Percentiles rank a stretch among this genome's conserved stretches.
Conservation (phyloP, 2,797 vertebrate genomes). For the Hippopotamyrus pictus region DNA sequence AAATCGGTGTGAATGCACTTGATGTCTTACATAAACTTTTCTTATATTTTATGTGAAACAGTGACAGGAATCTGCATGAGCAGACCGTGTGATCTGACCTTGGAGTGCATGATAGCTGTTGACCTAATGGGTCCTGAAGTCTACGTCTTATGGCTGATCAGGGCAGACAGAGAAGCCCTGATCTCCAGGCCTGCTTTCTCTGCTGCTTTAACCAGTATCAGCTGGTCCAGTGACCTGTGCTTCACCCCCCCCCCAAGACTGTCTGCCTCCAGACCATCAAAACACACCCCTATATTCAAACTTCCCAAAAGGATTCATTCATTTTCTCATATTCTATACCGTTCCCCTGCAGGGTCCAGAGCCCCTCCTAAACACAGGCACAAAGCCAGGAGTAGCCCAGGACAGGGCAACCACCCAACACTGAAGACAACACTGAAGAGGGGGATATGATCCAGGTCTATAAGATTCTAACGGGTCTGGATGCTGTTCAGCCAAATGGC, state of each 20-base stretch:
- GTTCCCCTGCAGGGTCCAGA: neutral
- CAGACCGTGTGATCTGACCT: neutral
- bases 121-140: neutral
- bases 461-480: too few species aligned
- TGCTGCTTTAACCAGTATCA: neutral
- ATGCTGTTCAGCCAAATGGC: too few species aligned
- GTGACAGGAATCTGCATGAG: neutral
- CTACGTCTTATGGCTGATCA: neutral
- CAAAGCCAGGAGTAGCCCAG: neutral
- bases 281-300: neutral
- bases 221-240: neutral
- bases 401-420: neutral
- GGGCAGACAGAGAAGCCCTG: neutral
- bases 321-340: neutral
- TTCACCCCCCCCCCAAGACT: neutral
- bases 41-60: neutral
- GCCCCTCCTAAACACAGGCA: neutral
- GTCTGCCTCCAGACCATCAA: neutral
- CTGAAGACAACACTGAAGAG: too few species aligned
- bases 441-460: too few species aligned
- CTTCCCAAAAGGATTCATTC: neutral
- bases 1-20: neutral
- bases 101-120: neutral
- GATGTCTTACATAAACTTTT: neutral
- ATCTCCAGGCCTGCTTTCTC: neutral